Base-by-base conservation (phyloP, 2,797 vertebrate species). In the Bryconaethiops microstoma region DNA sequence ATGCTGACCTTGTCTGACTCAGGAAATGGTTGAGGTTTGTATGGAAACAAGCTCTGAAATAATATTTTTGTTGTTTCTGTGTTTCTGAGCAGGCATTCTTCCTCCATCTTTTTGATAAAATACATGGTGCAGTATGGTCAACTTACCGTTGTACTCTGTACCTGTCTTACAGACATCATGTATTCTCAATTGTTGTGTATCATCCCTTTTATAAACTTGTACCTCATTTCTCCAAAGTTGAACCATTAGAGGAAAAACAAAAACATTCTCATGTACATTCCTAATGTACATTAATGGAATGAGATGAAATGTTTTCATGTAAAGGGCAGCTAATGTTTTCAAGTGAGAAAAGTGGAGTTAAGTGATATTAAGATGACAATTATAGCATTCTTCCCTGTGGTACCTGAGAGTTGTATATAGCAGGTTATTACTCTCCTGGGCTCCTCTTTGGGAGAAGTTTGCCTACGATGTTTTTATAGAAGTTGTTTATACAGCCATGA, bases 21-120 rank as follows among this genome's bases (percentile, higher is more conserved):
- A 73, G 80, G 69, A 82, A 74, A 60, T 45, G 2, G 42, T 74
- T 40, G 42, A 73, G 69, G 45, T 78, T 76, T 69, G 29, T 17
- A 17, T 39, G 29, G 16, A 63, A 62, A 64, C 65, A 70, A 63
- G 60, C 7, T 3, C 55, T 64, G 48, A 79, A 79, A 63, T 65
- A 42, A 17, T 10, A 55, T 78, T 68, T 40, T 70, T 57, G 25
- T 52, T 50, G 64, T 45, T 40, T 48, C 40, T 68, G 9, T 50
- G 45, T 69, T 23, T 68, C 39, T 57, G 35, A 69, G n/a, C 39
- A 35, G 13, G 59, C 59, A 71, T 77, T 81, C 48, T 39, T 69
- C 7, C 42, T 40, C 42, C 50, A 17, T 62, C 48, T 67, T 40
- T 62, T 62, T 29, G 21, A 19, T 29, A 3, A 10, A 62, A 23